These are phyloP conservation scores for Arctia plantaginis DNA, from an alignment of 2,888 invertebrate species.

Conservation along the genomic window DNA sequence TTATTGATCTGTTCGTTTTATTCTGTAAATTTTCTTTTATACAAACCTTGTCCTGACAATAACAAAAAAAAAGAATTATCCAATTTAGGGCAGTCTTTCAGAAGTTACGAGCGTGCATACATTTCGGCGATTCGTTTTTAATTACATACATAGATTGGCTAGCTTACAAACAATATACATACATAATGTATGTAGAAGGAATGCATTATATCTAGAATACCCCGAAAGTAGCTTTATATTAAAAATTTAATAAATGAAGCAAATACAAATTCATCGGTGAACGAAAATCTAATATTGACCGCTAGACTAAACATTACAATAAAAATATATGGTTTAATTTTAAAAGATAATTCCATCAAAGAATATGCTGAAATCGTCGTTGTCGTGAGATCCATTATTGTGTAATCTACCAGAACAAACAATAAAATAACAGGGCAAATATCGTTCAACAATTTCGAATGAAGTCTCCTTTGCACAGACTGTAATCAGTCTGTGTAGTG, in stretches of 20 bases:
- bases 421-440: background rate
- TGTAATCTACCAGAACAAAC: background rate
- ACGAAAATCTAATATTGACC: slow-evolving; percentile 37
- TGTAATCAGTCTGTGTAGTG: too few relatives aligned
- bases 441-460: background rate
- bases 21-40: too few relatives aligned
- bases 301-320: slow-evolving; percentile 12
- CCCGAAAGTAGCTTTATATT: slow-evolving; percentile 27
- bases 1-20: too few relatives aligned
- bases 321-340: background rate
- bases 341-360: background rate
- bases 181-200: background rate
- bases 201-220: slow-evolving; percentile 20
- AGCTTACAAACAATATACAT: slow-evolving; percentile 9
- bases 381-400: background rate
- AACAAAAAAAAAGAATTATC: too few relatives aligned
- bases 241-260: slow-evolving; percentile 34
- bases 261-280: slow-evolving; percentile 32
- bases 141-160: too few relatives aligned
- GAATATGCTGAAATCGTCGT: background rate
- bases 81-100: too few relatives aligned
- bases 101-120: too few relatives aligned
- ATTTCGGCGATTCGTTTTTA: too few relatives aligned
- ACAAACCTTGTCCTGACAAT: too few relatives aligned
- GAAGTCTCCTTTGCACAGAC: background rate